Percentiles rank a stretch among this genome's conserved stretches.
Conservation (phyloP, 2,888 invertebrate species). For the Caenorhabditis parvicauda region DNA sequence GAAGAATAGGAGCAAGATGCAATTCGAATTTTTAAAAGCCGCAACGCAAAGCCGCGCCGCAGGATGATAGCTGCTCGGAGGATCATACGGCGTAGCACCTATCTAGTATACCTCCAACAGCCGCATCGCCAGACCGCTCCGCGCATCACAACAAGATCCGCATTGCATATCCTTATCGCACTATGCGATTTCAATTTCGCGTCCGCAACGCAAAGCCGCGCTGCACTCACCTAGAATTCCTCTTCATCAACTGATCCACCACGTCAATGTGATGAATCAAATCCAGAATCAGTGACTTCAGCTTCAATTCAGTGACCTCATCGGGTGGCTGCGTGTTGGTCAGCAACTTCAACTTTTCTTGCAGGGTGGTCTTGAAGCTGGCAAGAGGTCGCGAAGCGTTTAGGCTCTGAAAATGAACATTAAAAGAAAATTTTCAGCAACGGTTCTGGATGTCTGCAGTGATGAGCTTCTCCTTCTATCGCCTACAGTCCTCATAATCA, state of each 20-base stretch:
- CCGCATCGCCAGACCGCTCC: too few relatives aligned
- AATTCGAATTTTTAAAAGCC: too few relatives aligned
- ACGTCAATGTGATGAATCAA: constrained; percentile 85
- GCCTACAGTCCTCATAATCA: too few relatives aligned
- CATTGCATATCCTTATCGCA: not conserved
- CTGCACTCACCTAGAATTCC: constrained; percentile 68
- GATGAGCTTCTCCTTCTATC: too few relatives aligned
- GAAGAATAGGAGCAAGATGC: too few relatives aligned
- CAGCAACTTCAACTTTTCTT: constrained; percentile 65
- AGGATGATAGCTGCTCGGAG: too few relatives aligned
- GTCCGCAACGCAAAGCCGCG: not conserved
- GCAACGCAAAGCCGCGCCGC: too few relatives aligned
- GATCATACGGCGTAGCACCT: too few relatives aligned
- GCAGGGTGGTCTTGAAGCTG: constrained; percentile 62
- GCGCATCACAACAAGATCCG: too few relatives aligned
- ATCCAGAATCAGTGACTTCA: constrained; percentile 87
- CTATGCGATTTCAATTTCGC: not conserved
- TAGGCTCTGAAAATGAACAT: constrained; percentile 20
- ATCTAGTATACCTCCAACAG: too few relatives aligned
- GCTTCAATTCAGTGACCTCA: constrained; percentile 76
- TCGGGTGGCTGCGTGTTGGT: constrained; percentile 66
- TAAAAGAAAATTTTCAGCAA: constrained; percentile 17
- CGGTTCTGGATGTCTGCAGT: too few relatives aligned
- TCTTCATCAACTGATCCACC: constrained; percentile 75
- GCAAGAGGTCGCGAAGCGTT: constrained; percentile 40